Base-by-base conservation (phyloP, 2,113 vertebrate genomes). In the Myrmophylax atrothorax region DNA sequence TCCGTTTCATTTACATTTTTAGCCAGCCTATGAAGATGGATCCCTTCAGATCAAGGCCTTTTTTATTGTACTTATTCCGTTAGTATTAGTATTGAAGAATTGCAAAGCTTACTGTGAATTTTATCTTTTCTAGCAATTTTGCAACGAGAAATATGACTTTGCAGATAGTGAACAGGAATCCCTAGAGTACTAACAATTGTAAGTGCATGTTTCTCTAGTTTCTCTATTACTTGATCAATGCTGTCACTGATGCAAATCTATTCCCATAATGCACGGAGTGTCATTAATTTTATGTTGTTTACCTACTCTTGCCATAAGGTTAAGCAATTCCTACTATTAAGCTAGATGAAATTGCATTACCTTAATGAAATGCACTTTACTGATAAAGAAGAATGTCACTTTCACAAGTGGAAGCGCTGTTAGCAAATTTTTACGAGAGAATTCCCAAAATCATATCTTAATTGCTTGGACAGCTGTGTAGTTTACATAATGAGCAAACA, bases 401-500 rank as follows among this genome's bases (percentile, higher is more conserved):
- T 98, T 98, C 98, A 98, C 98, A 98, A 98, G 98, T 98, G 97
- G 98, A 98, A 98, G 96, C 26, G 87, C 98, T 97, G 98, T 98
- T 98, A 98, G 98, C 98, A 98, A 98, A 98, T 98, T 98, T 98
- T 98, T 98, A 98, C 58, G 92, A 98, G 98, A 98, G 98, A 98
- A 98, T 98, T 98, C 98, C 98, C 98, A 94, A 98, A 98, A 98
- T 98, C 98, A 98, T 98, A 98, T 98, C 98, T 98, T 98, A 98
- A 98, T 98, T 98, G 98, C 98, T 98, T 98, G 96, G 98, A 98
- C 98, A 98, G 98, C 98, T 98, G 98, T 98, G 97, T 98, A 98
- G 98, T 98, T 98, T 98, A 98, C 98, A 98, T 98, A 98, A 98
- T 70, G 98, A 98, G 98, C 98, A 98, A 98, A 98, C 98, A 98